Conservation (phyloP, 2,888 invertebrate genomes). For the Drosophila falleni region DNA sequence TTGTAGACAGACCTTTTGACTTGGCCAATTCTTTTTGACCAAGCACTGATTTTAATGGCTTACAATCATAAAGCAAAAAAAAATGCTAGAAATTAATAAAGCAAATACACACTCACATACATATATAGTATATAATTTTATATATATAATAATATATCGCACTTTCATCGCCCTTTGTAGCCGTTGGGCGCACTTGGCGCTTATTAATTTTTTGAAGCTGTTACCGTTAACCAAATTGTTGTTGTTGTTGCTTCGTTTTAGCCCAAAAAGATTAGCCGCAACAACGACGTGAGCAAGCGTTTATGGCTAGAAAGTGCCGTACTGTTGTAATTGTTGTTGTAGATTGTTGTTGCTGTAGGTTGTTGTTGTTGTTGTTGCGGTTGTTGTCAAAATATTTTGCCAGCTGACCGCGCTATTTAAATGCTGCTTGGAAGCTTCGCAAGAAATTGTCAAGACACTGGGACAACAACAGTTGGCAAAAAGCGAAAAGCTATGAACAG, state of each 20-base stretch:
- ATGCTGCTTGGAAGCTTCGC: constrained; percentile 32
- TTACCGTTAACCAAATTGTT: constrained; percentile 34
- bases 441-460: constrained; percentile 38
- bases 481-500: constrained; percentile 30
- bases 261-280: constrained; percentile 46
- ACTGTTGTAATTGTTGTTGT: constrained; percentile 17
- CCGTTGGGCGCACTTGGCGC: constrained; percentile 66
- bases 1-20: constrained; percentile 51
- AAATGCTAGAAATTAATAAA: constrained; percentile 59
- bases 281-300: constrained; percentile 60
- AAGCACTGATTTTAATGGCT: constrained; percentile 77
- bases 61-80: constrained; percentile 52
- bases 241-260: constrained; percentile 2
- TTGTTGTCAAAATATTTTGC: constrained; percentile 68
- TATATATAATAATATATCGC: constrained; percentile 47
- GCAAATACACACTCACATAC: constrained; percentile 40
- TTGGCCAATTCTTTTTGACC: constrained; percentile 30
- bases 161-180: constrained; percentile 72
- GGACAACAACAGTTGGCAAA: constrained; percentile 17
- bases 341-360: background rate
- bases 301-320: constrained; percentile 73
- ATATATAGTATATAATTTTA: constrained; percentile 7
- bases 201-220: constrained; percentile 68
- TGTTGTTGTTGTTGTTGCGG: constrained; percentile 26
- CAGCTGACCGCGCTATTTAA: constrained; percentile 71